phyloP scores from a whole-genome alignment of 1,140 invertebrate genomes.

The Pinna nobilis region DNA sequence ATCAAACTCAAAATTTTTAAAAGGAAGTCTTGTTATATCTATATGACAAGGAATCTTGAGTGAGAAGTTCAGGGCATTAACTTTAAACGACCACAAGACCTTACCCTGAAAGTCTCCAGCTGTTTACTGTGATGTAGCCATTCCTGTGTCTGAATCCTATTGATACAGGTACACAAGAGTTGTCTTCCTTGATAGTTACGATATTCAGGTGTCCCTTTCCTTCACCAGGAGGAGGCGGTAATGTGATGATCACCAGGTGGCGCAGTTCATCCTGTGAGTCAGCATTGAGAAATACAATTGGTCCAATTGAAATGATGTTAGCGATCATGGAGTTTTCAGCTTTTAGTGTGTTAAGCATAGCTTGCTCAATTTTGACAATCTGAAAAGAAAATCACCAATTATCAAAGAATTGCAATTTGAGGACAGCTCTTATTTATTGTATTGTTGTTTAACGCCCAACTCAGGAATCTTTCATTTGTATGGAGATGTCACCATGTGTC shows the following conservation, averaged over 20 bases:
- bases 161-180: slow-evolving; percentile 64
- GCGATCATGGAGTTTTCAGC: slow-evolving; percentile 50
- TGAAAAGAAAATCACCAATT: slow-evolving; percentile 27
- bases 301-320: slow-evolving; percentile 66
- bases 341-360: slow-evolving; percentile 45
- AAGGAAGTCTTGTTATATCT: no score
- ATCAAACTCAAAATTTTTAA: no score
- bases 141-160: slow-evolving; percentile 54
- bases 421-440: no score
- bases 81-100: slow-evolving; percentile 15
- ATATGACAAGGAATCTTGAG: no score
- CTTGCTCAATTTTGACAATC: slow-evolving; percentile 50
- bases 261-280: slow-evolving; percentile 52
- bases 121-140: slow-evolving; percentile 58
- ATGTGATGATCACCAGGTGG: slow-evolving; percentile 63
- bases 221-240: slow-evolving; percentile 54
- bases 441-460: no score
- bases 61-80: no score
- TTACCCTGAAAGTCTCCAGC: slow-evolving; percentile 68
- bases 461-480: no score
- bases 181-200: slow-evolving; percentile 64
- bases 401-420: no score
- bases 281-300: slow-evolving; percentile 59
- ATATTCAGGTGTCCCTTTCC: slow-evolving; percentile 60
- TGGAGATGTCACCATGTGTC: no score